Evolutionary conservation across 2,113 vertebrate genomes (phyloP).

Genomic region (Leptocoma aspasia): DNA sequence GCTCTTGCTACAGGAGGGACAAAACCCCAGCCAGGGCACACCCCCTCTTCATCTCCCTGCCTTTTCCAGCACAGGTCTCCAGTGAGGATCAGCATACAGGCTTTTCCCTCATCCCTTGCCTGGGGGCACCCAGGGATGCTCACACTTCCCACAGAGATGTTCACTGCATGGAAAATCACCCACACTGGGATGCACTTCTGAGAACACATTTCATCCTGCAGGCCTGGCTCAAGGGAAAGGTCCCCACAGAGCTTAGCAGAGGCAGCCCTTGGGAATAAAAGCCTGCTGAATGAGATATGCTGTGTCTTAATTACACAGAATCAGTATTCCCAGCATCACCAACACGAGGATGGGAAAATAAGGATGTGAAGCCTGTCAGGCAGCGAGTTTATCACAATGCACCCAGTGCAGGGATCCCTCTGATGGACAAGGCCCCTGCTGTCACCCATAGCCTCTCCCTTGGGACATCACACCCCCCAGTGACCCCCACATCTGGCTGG

Average conservation of each 20-base stretch:
- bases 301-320: background rate
- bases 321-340: background rate
- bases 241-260: background rate
- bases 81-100: background rate
- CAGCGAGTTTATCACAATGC: background rate
- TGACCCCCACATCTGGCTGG: fast-evolving
- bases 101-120: background rate
- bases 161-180: background rate
- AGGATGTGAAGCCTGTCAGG: background rate
- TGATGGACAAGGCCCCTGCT: fast-evolving
- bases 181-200: fast-evolving
- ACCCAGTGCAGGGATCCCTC: background rate
- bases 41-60: background rate
- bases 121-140: background rate
- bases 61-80: background rate
- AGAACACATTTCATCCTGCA: background rate
- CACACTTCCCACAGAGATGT: background rate
- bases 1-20: background rate
- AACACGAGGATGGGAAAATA: background rate
- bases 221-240: background rate
- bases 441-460: background rate
- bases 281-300: background rate
- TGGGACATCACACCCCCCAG: background rate
- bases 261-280: background rate
- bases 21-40: background rate